A percentile compares a stretch with the other conserved stretches of the same genome.
These are phyloP conservation scores for Motacilla alba DNA, from an alignment of 2,113 vertebrate genomes.

Conservation along the genomic window DNA sequence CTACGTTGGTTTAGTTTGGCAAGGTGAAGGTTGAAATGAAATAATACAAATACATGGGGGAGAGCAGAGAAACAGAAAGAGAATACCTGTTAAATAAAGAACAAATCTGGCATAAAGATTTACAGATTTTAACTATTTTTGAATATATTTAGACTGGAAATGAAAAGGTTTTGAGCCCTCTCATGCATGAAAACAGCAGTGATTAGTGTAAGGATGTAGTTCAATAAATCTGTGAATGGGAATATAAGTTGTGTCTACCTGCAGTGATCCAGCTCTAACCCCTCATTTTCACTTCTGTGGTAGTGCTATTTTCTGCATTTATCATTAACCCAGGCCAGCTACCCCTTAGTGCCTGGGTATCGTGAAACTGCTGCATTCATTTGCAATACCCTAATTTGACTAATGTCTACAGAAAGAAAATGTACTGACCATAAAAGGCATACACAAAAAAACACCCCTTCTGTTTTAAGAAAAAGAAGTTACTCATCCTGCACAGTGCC, in stretches of 20 bases:
- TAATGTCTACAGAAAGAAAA: not conserved
- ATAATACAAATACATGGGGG: not conserved
- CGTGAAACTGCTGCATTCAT: not conserved
- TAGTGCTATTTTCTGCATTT: not conserved
- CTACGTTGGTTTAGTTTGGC: not conserved
- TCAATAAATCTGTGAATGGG: not conserved
- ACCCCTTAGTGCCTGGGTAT: not conserved
- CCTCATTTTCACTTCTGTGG: not conserved
- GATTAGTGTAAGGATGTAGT: not conserved
- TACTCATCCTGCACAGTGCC: not conserved
- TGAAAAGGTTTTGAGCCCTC: not conserved
- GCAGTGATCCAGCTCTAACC: not conserved
- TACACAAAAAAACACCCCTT: fast-evolving
- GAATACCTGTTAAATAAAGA: not conserved
- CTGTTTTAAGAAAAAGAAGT: not conserved
- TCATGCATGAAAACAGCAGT: not conserved
- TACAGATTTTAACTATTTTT: not conserved
- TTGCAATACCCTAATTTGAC: not conserved
- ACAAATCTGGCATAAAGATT: not conserved
- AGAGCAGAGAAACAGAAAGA: not conserved
- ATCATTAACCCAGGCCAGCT: not conserved
- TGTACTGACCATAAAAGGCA: not conserved
- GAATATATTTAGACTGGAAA: not conserved
- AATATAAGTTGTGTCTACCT: not conserved
- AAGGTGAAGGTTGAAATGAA: not conserved